Conservation (phyloP, 2,113 vertebrate genomes). For the Poeciliopsis turrubarensis region DNA sequence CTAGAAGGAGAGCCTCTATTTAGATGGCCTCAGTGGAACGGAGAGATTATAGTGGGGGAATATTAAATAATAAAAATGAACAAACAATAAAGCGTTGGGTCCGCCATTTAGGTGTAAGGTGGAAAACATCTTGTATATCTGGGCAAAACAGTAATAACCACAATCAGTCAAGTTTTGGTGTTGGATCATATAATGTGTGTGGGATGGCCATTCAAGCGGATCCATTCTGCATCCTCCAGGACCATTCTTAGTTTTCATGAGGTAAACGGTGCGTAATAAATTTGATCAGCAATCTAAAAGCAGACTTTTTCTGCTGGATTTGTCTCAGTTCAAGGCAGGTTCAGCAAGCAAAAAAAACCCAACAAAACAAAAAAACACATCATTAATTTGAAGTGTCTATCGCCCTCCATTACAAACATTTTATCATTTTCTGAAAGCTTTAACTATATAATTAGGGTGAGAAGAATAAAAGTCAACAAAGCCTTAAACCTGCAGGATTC, state of each 20-base stretch:
- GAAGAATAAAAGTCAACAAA: constrained; percentile 74
- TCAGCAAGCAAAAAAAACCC: constrained; percentile 46
- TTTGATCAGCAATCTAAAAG: constrained; percentile 48
- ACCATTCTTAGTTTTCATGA: constrained; percentile 36
- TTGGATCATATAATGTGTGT: constrained; percentile 32
- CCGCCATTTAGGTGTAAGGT: constrained; percentile 47
- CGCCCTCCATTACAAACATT: constrained; percentile 70
- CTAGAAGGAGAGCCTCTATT: constrained; percentile 2
- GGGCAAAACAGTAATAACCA: constrained; percentile 49
- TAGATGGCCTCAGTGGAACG: constrained; percentile 16
- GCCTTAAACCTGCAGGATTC: constrained; percentile 72
- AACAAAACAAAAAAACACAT: constrained; percentile 11
- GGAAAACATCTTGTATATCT: constrained; percentile 48
- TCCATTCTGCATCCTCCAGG: constrained; percentile 37
- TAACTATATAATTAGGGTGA: constrained; percentile 68
- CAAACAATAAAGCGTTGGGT: constrained; percentile 48
- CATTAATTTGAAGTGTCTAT: constrained; percentile 56
- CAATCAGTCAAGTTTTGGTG: constrained; percentile 34
- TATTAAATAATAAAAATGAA: constrained; percentile 51
- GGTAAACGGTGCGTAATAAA: constrained; percentile 33
- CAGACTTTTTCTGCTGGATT: constrained; percentile 40
- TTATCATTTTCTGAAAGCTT: constrained; percentile 70
- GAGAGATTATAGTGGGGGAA: constrained; percentile 49
- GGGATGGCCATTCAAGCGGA: constrained; percentile 31
- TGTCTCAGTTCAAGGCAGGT: constrained; percentile 52